phyloP scores from a whole-genome alignment of 2,113 vertebrate species.

The Chrysemys picta region DNA sequence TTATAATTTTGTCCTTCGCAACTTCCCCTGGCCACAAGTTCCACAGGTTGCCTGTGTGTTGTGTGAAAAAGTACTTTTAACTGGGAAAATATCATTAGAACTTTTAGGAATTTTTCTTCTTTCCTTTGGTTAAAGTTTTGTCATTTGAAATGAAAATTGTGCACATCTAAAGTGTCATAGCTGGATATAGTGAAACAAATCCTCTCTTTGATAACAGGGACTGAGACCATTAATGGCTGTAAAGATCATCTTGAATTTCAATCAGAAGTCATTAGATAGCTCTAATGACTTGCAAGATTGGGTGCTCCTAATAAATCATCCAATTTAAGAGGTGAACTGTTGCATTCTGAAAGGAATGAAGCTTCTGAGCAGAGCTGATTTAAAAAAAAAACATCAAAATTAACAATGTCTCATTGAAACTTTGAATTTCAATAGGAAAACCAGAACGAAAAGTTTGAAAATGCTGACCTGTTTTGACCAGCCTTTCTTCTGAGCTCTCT shows the following conservation, averaged over 20 bases:
- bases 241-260: not conserved
- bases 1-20: too few species aligned
- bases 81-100: not conserved
- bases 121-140: not conserved
- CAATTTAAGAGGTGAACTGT: not conserved
- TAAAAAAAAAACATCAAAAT: not conserved
- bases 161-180: not conserved
- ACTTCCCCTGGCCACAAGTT: too few species aligned
- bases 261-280: not conserved
- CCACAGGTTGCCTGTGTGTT: too few species aligned
- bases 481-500: not conserved
- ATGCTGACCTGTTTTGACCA: accelerated
- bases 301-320: not conserved
- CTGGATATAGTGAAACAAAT: not conserved
- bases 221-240: not conserved
- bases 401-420: not conserved
- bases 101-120: accelerated
- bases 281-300: not conserved
- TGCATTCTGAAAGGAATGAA: not conserved
- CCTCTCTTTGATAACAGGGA: accelerated
- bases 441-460: not conserved
- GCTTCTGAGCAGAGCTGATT: accelerated
- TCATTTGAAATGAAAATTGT: accelerated
- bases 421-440: not conserved
- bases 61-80: too few species aligned